A percentile compares a stretch with the other conserved stretches of the same genome.
These are phyloP conservation scores for Channa argus DNA, from an alignment of 2,113 vertebrate genomes.

Conservation along the genomic window DNA sequence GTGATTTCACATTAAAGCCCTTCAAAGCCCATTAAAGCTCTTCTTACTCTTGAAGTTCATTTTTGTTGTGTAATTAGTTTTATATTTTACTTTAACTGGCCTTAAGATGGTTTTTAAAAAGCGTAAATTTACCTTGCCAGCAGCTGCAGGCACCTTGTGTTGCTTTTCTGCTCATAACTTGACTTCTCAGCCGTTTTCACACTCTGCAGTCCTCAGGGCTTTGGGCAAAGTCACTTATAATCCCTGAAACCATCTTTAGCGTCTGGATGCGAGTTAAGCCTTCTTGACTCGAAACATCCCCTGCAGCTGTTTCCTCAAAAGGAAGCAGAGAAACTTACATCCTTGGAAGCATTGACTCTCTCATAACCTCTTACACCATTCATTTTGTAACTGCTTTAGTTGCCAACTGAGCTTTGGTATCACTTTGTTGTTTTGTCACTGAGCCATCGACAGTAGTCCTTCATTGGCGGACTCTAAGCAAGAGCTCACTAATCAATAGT, in stretches of 20 bases:
- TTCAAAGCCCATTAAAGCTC: slow-evolving; percentile 2
- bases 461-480: not conserved
- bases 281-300: slow-evolving; percentile 70
- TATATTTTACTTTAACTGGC: slow-evolving; percentile 43
- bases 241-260: slow-evolving; percentile 69
- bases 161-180: slow-evolving; percentile 28
- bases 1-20: not conserved
- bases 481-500: slow-evolving; percentile 1
- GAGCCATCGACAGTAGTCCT: not conserved
- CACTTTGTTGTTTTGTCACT: slow-evolving; percentile 17
- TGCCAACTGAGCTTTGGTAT: not conserved
- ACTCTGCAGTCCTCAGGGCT: slow-evolving; percentile 59
- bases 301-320: slow-evolving; percentile 70
- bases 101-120: slow-evolving; percentile 39
- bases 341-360: slow-evolving; percentile 39
- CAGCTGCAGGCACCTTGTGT: slow-evolving; percentile 22
- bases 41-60: slow-evolving; percentile 10
- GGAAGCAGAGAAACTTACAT: slow-evolving; percentile 51
- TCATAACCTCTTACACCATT: slow-evolving; percentile 5
- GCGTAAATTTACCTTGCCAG: slow-evolving; percentile 42
- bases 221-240: slow-evolving; percentile 70
- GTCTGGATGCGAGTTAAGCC: slow-evolving; percentile 69
- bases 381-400: not conserved
- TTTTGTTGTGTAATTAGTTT: slow-evolving; percentile 53
- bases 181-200: slow-evolving; percentile 63